These are phyloP conservation scores for Aphrophora alni DNA, from an alignment of 2,888 invertebrate species.

Conservation along the genomic window DNA sequence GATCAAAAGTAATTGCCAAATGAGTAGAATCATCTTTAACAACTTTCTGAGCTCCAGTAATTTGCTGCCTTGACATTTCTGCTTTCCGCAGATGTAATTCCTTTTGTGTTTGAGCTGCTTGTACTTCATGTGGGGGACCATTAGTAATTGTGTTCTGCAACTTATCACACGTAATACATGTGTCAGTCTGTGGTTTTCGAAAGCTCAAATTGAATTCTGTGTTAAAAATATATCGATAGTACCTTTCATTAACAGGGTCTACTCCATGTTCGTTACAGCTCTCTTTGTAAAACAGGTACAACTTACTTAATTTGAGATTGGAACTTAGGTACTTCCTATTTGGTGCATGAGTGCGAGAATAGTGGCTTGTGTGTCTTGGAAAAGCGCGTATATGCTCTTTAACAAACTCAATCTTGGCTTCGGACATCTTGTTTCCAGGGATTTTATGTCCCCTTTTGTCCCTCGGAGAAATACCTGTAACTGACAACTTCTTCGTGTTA, in stretches of 20 bases:
- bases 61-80: conserved; percentile 32
- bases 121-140: neutral
- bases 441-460: conserved; percentile 12
- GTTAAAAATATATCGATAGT: conserved; percentile 16
- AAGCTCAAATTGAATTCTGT: conserved; percentile 16
- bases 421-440: conserved; percentile 10
- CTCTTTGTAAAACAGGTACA: neutral
- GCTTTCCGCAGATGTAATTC: conserved; percentile 39
- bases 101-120: conserved; percentile 4
- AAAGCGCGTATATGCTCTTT: conserved; percentile 19
- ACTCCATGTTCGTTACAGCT: neutral
- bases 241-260: neutral
- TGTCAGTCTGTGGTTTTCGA: conserved; percentile 15
- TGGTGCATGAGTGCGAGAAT: conserved; percentile 23
- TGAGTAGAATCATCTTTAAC: neutral
- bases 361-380: conserved; percentile 28
- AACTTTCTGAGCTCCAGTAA: neutral
- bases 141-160: conserved; percentile 8
- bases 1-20: conserved; percentile 45
- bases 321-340: neutral
- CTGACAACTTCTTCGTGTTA: conserved; percentile 14
- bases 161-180: conserved; percentile 10
- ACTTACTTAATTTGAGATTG: conserved; percentile 16
- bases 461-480: conserved; percentile 19
- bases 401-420: conserved; percentile 7